Evolutionary conservation across 2,113 vertebrate genomes (phyloP), one percentile per base, ranked within the genome.

Genomic region (Romanogobio albipinnatus): DNA sequence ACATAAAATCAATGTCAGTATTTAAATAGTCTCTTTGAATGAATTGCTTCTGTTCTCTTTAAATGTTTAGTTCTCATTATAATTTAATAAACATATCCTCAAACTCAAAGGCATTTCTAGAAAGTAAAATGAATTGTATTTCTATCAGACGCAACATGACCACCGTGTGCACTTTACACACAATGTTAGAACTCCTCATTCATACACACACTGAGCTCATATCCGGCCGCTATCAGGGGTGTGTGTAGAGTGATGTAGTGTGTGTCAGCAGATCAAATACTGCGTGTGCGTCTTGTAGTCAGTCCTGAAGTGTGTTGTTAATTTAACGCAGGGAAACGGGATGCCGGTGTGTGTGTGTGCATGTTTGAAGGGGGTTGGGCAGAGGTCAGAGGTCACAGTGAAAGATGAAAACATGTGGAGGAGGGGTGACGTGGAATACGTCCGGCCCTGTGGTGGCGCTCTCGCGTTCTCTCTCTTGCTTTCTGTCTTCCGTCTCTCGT

Each of bases 321-420:
- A 73, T 78, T 61, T 79, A 45, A 59, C 39, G 43, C 79, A 78
- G 56, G 36, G 76, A 19, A 59, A 87, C 33, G 59, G 68, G 58
- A 75, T 81, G 51, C 58, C 15, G 19, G 47, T 75, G 75, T 85
- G 79, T 71, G 83, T 66, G 39, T 58, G 83, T 36, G 36, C 58
- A 76, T 56, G 68, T 71, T n/a, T 90, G 91, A 90, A 90, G 91
- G 89, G 90, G 91, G 92, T 80, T 90, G 90, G 92, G 89, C 49
- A 13, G 78, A 89, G 93, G 90, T 94, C 89, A 92, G 79, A 81
- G 93, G 92, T 94, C 91, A 91, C 82, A 85, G 86, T 87, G 76
- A 70, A 90, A 91, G 92, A 93, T 93, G 92, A 91, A 92, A 92
- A 92, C 81, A 88, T 91, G 91, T 90, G 84, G 92, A 89, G 90